Percentiles rank a stretch among this genome's conserved stretches.
Conservation (phyloP, 2,797 vertebrate species). For the Microcaecilia unicolor region DNA sequence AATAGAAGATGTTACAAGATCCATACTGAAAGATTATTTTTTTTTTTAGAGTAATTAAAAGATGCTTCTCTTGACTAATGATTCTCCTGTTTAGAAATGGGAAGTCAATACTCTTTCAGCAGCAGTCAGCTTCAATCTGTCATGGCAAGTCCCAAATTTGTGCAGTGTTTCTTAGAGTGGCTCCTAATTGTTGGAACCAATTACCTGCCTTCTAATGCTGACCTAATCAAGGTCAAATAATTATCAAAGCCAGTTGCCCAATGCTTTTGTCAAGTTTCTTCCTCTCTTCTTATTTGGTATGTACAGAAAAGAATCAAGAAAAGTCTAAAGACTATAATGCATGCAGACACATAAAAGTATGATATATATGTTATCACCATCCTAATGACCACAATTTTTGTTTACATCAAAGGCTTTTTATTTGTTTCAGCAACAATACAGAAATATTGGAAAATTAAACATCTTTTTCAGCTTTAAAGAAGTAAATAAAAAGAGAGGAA, state of each 20-base stretch:
- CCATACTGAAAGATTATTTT: slow-evolving; percentile 55
- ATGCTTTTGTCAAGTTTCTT: background rate
- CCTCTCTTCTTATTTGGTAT: fast-evolving
- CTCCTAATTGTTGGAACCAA: slow-evolving; percentile 63
- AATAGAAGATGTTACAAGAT: slow-evolving; percentile 45
- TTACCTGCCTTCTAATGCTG: slow-evolving; percentile 35
- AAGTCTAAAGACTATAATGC: too few relatives aligned
- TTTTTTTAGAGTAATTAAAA: slow-evolving; percentile 78
- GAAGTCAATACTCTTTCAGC: slow-evolving; percentile 76
- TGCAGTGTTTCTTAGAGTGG: slow-evolving; percentile 40
- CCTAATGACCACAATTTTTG: too few relatives aligned
- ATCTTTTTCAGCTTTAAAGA: too few relatives aligned
- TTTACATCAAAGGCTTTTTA: too few relatives aligned
- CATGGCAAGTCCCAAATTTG: slow-evolving; percentile 52
- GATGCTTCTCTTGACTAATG: slow-evolving; percentile 91
- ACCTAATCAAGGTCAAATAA: slow-evolving; percentile 30
- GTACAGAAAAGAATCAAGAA: too few relatives aligned
- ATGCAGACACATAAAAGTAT: too few relatives aligned
- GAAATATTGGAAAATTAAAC: too few relatives aligned
- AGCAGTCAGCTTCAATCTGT: slow-evolving; percentile 82
- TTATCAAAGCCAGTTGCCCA: slow-evolving; percentile 29
- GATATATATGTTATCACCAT: too few relatives aligned
- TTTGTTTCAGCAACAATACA: too few relatives aligned
- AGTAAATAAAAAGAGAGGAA: too few relatives aligned
- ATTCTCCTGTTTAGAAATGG: slow-evolving; percentile 60